These are phyloP conservation scores for Acanthacorydalis orientalis DNA, from an alignment of 2,888 invertebrate species.

Conservation along the genomic window DNA sequence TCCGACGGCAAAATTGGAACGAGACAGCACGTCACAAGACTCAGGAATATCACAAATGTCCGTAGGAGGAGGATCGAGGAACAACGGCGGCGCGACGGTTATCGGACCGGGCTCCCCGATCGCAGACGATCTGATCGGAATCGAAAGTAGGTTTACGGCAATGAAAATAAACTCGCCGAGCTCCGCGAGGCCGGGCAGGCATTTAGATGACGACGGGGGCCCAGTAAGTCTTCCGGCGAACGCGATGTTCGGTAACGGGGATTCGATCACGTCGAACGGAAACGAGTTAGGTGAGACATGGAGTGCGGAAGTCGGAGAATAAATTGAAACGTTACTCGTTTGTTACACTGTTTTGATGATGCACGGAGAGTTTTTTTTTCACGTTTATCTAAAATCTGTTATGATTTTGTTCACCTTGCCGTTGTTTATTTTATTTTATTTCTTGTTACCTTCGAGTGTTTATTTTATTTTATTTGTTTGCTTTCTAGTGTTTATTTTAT, in stretches of 20 bases:
- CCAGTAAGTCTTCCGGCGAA: slow-evolving; percentile 17
- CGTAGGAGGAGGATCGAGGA: slow-evolving; percentile 20
- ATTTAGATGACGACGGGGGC: slow-evolving; percentile 24
- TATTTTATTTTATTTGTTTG: too few species aligned
- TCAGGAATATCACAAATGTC: slow-evolving; percentile 82
- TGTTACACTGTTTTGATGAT: too few species aligned
- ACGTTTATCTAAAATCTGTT: too few species aligned
- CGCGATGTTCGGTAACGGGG: background rate
- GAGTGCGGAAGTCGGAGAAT: background rate
- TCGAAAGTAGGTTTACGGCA: background rate
- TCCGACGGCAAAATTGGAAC: slow-evolving; percentile 26
- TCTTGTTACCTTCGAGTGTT: too few species aligned
- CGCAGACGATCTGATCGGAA: background rate
- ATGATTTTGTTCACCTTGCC: too few species aligned
- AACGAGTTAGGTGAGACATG: background rate
- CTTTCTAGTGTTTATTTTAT: too few species aligned
- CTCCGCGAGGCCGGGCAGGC: background rate
- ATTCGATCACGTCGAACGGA: background rate
- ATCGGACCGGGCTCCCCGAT: background rate
- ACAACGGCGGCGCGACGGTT: slow-evolving; percentile 5
- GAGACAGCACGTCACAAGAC: slow-evolving; percentile 64
- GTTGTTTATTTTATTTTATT: too few species aligned
- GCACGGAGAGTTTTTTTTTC: too few species aligned
- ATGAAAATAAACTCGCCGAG: background rate
- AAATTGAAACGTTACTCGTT: background rate